Evolutionary conservation across 2,888 invertebrate species (phyloP).

Genomic region (Priapulus caudatus): DNA sequence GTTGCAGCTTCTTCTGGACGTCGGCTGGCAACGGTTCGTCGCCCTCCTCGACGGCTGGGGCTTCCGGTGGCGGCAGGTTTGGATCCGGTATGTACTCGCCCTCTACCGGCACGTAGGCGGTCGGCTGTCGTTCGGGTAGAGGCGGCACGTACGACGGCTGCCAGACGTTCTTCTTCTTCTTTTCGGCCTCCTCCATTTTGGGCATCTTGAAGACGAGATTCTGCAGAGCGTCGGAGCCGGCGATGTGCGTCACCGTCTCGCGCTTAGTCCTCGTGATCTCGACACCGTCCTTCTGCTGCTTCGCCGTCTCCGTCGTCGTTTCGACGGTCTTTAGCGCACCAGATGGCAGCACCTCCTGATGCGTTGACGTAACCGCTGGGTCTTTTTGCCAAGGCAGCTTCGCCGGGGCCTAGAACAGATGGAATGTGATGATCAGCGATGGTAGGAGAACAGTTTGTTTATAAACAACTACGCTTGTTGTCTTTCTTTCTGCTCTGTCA

Average conservation of each 20-base stretch:
- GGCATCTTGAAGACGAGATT: background rate
- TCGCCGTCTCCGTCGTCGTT: background rate
- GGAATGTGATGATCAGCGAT: background rate
- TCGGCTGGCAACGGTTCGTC: background rate
- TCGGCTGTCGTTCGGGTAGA: background rate
- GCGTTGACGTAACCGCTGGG: no score
- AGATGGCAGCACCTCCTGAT: background rate
- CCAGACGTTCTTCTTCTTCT: slow-evolving; percentile 1
- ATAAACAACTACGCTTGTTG: no score
- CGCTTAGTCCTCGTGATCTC: background rate
- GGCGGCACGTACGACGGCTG: slow-evolving; percentile 1
- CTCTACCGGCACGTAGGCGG: background rate
- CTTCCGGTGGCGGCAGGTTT: background rate
- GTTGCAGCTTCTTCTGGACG: background rate
- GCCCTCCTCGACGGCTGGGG: background rate
- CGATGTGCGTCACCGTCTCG: background rate
- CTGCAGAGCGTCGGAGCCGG: background rate
- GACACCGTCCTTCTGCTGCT: background rate
- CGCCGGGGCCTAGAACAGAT: no score
- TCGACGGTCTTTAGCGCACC: background rate
- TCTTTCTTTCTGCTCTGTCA: no score
- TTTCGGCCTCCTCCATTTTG: background rate
- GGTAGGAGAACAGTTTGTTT: background rate
- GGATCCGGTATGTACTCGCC: background rate
- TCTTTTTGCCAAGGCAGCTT: no score